Percentiles rank a stretch among this genome's conserved stretches.
These are phyloP conservation scores for Abrostola tripartita DNA, from an alignment of 2,888 invertebrate genomes.

Conservation along the genomic window DNA sequence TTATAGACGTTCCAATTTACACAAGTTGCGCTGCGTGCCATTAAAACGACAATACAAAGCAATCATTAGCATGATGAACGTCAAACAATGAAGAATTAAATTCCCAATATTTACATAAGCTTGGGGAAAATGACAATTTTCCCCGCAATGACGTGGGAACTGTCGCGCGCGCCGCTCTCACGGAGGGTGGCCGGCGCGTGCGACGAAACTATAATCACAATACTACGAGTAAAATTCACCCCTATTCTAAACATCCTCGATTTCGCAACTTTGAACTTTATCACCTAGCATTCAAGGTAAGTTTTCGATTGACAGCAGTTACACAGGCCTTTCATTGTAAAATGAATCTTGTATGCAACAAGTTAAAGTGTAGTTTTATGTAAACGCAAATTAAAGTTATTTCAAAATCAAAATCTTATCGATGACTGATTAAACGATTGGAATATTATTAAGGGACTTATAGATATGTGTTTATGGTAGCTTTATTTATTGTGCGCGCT, in stretches of 20 bases:
- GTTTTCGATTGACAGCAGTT: neutral
- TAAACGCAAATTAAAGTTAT: neutral
- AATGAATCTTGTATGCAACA: neutral
- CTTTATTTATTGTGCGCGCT: constrained; percentile 11
- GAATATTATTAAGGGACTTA: constrained; percentile 19
- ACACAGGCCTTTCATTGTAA: neutral
- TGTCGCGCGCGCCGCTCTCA: constrained; percentile 68
- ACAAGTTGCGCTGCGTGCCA: neutral
- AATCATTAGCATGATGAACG: constrained; percentile 11
- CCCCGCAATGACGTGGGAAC: constrained; percentile 69
- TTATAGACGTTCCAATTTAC: too few species aligned
- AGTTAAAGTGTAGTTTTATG: neutral
- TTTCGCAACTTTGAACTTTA: constrained; percentile 5
- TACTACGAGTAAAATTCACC: constrained; percentile 46
- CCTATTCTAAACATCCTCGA: constrained; percentile 23
- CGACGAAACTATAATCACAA: constrained; percentile 54
- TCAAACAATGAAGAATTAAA: constrained; percentile 29
- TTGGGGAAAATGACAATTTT: constrained; percentile 51
- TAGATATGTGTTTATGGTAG: constrained; percentile 33
- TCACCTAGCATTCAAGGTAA: fast-evolving
- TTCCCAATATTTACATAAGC: constrained; percentile 50
- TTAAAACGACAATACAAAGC: constrained; percentile 15
- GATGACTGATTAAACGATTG: constrained; percentile 51
- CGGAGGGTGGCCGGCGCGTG: constrained; percentile 69
- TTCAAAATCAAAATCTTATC: constrained; percentile 49